phyloP scores from a whole-genome alignment of 2,113 vertebrate species.

The Callorhinus ursinus region DNA sequence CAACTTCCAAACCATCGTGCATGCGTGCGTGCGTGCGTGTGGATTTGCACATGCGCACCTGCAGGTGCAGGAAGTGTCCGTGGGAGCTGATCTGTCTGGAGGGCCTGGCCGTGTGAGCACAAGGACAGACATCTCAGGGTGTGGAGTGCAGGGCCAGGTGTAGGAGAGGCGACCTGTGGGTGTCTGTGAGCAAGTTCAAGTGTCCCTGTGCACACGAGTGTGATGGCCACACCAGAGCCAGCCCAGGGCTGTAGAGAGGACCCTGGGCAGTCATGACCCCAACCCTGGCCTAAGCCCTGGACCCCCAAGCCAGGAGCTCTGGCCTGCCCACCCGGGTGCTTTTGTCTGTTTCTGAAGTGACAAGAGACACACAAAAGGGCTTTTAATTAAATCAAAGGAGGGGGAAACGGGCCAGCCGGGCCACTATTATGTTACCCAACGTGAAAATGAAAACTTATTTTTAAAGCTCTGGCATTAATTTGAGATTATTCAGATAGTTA shows the following conservation, averaged over 20 bases:
- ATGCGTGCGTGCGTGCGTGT: rapidly evolving
- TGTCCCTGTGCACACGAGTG: not conserved
- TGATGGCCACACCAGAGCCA: not conserved
- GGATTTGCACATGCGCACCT: not conserved
- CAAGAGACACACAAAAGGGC: slow-evolving; percentile 86
- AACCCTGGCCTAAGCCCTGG: not conserved
- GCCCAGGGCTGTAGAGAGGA: not conserved
- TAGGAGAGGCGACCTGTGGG: not conserved
- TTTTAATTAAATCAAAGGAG: slow-evolving; percentile 91
- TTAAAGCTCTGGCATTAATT: slow-evolving; percentile 92
- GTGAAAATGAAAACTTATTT: slow-evolving; percentile 91
- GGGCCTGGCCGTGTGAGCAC: not conserved
- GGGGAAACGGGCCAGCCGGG: slow-evolving; percentile 82
- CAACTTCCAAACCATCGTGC: rapidly evolving
- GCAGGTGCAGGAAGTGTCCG: rapidly evolving
- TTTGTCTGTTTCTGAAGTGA: slow-evolving; percentile 86
- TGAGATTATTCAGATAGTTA: slow-evolving; percentile 93
- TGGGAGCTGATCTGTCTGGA: not conserved
- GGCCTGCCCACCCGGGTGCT: slow-evolving; percentile 46
- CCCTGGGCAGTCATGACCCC: slow-evolving; percentile 13
- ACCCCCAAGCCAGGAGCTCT: not conserved
- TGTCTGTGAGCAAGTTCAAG: not conserved
- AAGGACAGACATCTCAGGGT: not conserved
- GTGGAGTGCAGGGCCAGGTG: not conserved
- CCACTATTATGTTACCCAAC: slow-evolving; percentile 90